These are phyloP conservation scores for Portunus trituberculatus DNA, from an alignment of 1,140 invertebrate genomes.

Conservation along the genomic window DNA sequence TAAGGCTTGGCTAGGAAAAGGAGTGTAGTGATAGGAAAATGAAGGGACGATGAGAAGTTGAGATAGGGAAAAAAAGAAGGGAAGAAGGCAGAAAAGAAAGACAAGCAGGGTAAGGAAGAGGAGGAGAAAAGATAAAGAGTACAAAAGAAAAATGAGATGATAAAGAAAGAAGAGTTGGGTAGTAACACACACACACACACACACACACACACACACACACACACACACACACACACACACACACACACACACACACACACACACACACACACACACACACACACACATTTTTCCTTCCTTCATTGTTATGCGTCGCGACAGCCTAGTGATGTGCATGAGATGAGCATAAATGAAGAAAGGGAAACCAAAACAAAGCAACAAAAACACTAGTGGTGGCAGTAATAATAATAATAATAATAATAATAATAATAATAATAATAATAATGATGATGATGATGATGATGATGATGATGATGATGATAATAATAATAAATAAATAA, in stretches of 20 bases:
- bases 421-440: not conserved
- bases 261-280: conserved; percentile 48
- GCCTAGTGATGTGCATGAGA: too few species aligned
- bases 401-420: not conserved
- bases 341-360: too few species aligned
- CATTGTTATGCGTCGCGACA: not conserved
- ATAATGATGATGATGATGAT: not conserved
- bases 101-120: not conserved
- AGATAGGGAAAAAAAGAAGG: too few species aligned
- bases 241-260: conserved; percentile 48
- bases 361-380: too few species aligned
- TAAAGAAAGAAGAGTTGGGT: not conserved
- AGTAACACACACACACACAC: not conserved
- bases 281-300: too few species aligned
- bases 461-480: not conserved
- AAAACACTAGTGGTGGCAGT: not conserved
- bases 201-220: conserved; percentile 34
- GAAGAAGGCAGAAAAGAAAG: not conserved
- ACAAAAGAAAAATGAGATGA: not conserved
- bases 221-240: conserved; percentile 48
- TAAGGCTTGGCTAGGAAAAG: not conserved
- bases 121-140: not conserved
- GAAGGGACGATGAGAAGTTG: not conserved
- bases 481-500: not conserved
- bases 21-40: not conserved